Evolutionary conservation across 35 echinoderm and acorn worm genomes (phyloP).

Genomic region (Hemicentrotus pulcherrimus): DNA sequence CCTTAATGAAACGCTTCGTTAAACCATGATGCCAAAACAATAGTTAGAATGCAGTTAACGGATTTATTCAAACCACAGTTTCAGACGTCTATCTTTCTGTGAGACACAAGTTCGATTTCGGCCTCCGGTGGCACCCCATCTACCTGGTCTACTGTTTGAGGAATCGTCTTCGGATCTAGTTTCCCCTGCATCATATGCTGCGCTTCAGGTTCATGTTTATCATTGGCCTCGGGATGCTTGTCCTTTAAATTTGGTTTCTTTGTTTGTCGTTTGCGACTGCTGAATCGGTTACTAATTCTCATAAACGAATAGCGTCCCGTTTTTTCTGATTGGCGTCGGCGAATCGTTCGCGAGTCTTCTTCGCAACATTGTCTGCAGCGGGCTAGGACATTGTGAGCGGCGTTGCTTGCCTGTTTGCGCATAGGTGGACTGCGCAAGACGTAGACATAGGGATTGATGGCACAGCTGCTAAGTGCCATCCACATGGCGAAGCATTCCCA

Average conservation of each 20-base stretch:
- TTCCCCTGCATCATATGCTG: background rate
- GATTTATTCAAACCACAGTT: background rate
- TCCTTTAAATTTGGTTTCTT: background rate
- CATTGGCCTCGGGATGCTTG: background rate
- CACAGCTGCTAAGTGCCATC: conserved; percentile 71
- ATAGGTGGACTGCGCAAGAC: conserved; percentile 81
- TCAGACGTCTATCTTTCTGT: conserved; percentile 37
- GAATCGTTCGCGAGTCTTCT: background rate
- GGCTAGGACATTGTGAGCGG: background rate
- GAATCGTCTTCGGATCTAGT: background rate
- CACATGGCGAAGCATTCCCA: conserved; percentile 70
- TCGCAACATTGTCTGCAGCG: conserved; percentile 43
- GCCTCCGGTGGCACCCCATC: background rate
- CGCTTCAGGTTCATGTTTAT: background rate
- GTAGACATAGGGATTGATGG: conserved; percentile 90
- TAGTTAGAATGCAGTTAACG: no score
- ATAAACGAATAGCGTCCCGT: conserved; percentile 14
- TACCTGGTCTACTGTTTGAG: background rate
- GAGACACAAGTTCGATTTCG: conserved; percentile 45
- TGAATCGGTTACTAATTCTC: background rate
- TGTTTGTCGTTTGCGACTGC: no score
- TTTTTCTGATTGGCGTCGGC: conserved; percentile 12
- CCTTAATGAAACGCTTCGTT: no score
- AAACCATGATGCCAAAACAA: no score
- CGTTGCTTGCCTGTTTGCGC: conserved; percentile 63